Conservation (phyloP, 2,888 invertebrate species). For the Pachymerium ferrugineum region DNA sequence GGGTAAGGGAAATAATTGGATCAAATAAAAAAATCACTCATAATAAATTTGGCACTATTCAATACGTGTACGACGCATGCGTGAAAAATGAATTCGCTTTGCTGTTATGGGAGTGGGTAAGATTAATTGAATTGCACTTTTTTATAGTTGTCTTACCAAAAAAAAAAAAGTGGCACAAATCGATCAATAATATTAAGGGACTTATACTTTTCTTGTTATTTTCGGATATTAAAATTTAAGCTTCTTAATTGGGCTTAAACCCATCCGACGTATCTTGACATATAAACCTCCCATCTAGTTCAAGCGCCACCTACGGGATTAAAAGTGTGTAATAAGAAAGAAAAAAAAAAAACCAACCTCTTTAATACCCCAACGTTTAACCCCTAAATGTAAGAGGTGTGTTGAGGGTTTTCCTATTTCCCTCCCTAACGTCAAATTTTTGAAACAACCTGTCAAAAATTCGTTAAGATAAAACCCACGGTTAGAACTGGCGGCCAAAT, state of each 20-base stretch:
- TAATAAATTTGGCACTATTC: too few relatives aligned
- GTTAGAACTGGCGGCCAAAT: not conserved
- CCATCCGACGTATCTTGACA: not conserved
- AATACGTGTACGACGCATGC: not conserved
- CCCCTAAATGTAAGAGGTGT: conserved; percentile 18
- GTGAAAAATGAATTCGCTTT: not conserved
- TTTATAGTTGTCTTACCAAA: not conserved
- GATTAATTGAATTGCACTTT: conserved; percentile 1
- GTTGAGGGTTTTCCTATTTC: not conserved
- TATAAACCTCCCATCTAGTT: not conserved
- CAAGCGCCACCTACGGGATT: conserved; percentile 3
- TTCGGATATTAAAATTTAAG: too few relatives aligned
- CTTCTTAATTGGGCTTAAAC: too few relatives aligned
- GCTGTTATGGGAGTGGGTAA: not conserved
- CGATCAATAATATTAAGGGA: too few relatives aligned
- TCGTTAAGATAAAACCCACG: not conserved
- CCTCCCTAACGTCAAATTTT: not conserved
- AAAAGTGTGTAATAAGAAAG: not conserved
- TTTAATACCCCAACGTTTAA: conserved; percentile 9
- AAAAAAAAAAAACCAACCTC: too few relatives aligned
- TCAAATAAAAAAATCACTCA: too few relatives aligned
- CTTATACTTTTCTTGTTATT: too few relatives aligned
- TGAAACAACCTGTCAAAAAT: not conserved
- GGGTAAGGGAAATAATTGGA: too few relatives aligned
- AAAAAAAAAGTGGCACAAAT: too few relatives aligned